phyloP scores from a whole-genome alignment of 2,113 vertebrate genomes.

The Delphinus delphis region DNA sequence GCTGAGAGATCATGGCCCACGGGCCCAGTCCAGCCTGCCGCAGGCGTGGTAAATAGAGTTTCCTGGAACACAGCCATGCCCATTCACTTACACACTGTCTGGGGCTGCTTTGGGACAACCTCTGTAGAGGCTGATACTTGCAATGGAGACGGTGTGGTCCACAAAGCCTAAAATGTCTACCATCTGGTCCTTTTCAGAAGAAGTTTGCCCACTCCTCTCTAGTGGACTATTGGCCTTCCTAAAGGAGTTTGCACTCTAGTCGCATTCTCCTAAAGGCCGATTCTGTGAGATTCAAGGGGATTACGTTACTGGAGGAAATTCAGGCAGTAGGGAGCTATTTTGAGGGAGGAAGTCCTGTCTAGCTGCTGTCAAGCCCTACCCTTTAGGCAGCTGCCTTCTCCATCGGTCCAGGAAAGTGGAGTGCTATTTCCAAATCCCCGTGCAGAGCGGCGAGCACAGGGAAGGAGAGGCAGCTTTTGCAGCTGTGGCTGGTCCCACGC shows the following conservation, averaged over 20 bases:
- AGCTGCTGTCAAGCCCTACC: background rate
- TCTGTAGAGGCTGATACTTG: background rate
- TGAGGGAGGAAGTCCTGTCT: background rate
- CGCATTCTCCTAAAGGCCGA: background rate
- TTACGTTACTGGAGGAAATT: background rate
- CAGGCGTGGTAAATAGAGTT: background rate
- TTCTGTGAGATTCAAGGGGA: background rate
- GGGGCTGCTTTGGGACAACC: background rate
- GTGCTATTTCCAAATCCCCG: background rate
- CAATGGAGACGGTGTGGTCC: background rate
- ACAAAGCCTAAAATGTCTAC: background rate
- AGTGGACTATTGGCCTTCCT: background rate
- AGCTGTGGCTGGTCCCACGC: fast-evolving
- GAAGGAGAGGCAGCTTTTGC: background rate
- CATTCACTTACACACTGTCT: background rate
- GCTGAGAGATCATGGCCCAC: background rate
- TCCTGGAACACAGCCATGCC: background rate
- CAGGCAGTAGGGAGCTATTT: background rate
- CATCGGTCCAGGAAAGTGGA: background rate
- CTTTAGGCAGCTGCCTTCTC: background rate
- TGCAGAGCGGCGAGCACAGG: fast-evolving
- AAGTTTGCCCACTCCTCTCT: background rate
- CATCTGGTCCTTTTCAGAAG: background rate
- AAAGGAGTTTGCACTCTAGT: background rate
- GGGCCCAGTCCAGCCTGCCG: background rate